Percentiles rank a stretch among this genome's conserved stretches.
Conservation (phyloP, 1,140 invertebrate genomes). For the Magallana gigas region DNA sequence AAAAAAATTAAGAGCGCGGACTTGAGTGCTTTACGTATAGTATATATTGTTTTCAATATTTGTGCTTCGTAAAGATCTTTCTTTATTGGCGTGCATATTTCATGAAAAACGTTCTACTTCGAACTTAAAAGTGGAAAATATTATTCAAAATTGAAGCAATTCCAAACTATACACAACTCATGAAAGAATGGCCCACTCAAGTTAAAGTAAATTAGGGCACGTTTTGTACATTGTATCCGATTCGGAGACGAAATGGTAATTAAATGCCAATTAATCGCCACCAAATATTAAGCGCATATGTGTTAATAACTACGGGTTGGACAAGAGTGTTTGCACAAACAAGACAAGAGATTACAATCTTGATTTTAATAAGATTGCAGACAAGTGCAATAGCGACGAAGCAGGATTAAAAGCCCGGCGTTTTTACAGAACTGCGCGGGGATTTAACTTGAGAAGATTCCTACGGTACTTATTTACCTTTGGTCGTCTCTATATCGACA, state of each 20-base stretch:
- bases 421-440: not conserved
- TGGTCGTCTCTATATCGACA: not conserved
- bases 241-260: not conserved
- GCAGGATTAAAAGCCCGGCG: constrained; percentile 6
- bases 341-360: constrained; percentile 26
- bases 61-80: too few species aligned
- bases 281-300: not conserved
- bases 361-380: constrained; percentile 32
- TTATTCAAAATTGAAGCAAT: too few species aligned
- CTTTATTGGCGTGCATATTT: too few species aligned
- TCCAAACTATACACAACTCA: too few species aligned
- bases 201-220: too few species aligned
- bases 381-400: constrained; percentile 13
- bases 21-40: too few species aligned
- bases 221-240: too few species aligned
- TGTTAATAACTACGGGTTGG: not conserved
- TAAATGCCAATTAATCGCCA: not conserved
- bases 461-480: constrained; percentile 16
- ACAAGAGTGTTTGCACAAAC: not conserved
- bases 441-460: constrained; percentile 33
- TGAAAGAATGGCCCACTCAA: too few species aligned
- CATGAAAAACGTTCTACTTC: too few species aligned
- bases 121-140: too few species aligned
- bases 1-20: too few species aligned
- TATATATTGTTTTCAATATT: too few species aligned